phyloP scores from a whole-genome alignment of 2,113 vertebrate species.

The Eurypyga helias region DNA sequence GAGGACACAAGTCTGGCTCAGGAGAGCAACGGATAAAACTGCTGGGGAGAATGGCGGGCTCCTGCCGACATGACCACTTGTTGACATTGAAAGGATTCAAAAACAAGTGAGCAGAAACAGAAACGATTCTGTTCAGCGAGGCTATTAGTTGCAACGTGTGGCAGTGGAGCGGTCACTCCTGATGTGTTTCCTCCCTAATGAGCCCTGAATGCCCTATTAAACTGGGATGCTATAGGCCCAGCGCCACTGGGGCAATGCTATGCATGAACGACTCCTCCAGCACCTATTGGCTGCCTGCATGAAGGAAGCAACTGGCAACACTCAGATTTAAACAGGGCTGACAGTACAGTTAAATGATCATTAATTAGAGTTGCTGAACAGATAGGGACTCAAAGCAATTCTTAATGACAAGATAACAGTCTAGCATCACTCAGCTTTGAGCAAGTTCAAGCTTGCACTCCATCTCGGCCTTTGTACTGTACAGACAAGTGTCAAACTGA shows the following conservation, averaged over 20 bases:
- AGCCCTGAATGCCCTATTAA: slow-evolving; percentile 90
- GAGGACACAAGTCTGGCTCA: slow-evolving; percentile 88
- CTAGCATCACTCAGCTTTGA: slow-evolving; percentile 64
- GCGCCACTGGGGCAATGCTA: slow-evolving; percentile 80
- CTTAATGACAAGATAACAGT: slow-evolving; percentile 81
- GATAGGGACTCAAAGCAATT: slow-evolving; percentile 85
- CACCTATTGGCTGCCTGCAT: slow-evolving; percentile 78
- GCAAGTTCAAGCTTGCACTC: slow-evolving; percentile 38
- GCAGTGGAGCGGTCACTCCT: slow-evolving; percentile 83
- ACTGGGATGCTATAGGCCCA: slow-evolving; percentile 87
- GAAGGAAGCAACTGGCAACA: slow-evolving; percentile 81
- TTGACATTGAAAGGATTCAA: slow-evolving; percentile 86
- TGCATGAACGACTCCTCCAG: slow-evolving; percentile 80
- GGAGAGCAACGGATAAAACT: slow-evolving; percentile 96
- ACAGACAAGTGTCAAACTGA: background rate
- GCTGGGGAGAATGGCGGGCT: slow-evolving; percentile 80
- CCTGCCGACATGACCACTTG: slow-evolving; percentile 84
- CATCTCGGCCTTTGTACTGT: slow-evolving; percentile 39
- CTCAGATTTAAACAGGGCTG: slow-evolving; percentile 87
- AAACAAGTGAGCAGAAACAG: slow-evolving; percentile 93
- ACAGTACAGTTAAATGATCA: slow-evolving; percentile 96
- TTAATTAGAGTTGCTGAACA: slow-evolving; percentile 92
- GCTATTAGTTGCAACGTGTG: slow-evolving; percentile 92
- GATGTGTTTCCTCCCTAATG: slow-evolving; percentile 84
- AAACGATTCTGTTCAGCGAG: slow-evolving; percentile 82